A percentile compares a stretch with the other conserved stretches of the same genome.
Conservation (phyloP, 2,888 invertebrate genomes). For the Apodemia mormo region DNA sequence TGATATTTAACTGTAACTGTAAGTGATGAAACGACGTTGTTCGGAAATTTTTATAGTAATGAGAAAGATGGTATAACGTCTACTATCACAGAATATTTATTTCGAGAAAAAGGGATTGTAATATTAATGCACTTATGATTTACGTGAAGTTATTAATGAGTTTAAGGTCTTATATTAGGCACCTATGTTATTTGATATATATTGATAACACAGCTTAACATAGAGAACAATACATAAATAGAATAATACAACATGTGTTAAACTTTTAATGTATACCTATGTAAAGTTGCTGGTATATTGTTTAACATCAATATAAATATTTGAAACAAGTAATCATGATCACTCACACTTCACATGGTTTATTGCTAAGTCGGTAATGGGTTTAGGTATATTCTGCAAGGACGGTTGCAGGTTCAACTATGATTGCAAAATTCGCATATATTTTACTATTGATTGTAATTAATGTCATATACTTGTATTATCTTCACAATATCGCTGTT, state of each 20-base stretch:
- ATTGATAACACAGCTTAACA: slow-evolving; percentile 31
- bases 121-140: slow-evolving; percentile 51
- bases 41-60: slow-evolving; percentile 47
- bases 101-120: slow-evolving; percentile 63
- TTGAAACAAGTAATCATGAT: slow-evolving; percentile 39
- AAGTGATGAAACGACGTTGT: slow-evolving; percentile 56
- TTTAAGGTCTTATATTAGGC: slow-evolving; percentile 42
- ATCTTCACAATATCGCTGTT: neutral
- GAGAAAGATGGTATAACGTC: slow-evolving; percentile 77
- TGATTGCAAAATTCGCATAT: neutral
- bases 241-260: slow-evolving; percentile 34
- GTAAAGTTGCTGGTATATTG: slow-evolving; percentile 35
- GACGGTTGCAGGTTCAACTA: slow-evolving; percentile 38
- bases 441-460: neutral
- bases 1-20: slow-evolving; percentile 12
- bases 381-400: slow-evolving; percentile 36
- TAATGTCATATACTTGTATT: neutral
- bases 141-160: neutral
- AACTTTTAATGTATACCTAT: slow-evolving; percentile 34
- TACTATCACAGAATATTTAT: slow-evolving; percentile 81
- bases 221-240: slow-evolving; percentile 34
- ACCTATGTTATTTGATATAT: slow-evolving; percentile 43
- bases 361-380: slow-evolving; percentile 35
- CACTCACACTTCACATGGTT: slow-evolving; percentile 34
- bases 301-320: slow-evolving; percentile 41